Base-by-base conservation (phyloP, 2,113 vertebrate species). In the Capreolus pygargus region DNA sequence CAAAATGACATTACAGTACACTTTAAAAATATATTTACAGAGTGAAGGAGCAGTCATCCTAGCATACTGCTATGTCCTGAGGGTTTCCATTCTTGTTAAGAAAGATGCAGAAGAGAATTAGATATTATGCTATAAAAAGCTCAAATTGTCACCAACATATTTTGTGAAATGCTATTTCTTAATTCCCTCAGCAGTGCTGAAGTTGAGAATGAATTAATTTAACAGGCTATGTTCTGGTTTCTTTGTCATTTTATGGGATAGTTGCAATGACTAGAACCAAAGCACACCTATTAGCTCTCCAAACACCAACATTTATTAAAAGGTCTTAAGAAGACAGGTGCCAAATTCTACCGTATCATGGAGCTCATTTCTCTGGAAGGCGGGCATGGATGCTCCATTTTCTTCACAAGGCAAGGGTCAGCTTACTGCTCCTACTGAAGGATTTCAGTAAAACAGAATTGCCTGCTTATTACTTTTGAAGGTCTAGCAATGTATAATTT, bases 1-100 rank as follows among this genome's bases (percentile, higher is more conserved):
- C 98, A 98, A 98, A 98, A 97, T 97, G 97, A 98, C 96, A 98
- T 98, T 95, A 96, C 0, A 89, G 70, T 67, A 92, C 86, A 94
- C 47, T 97, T 97, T 8, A 60, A 94, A 97, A 97, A 95, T 94
- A 91, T 97, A 97, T 97, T 98, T 98, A 97, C 96, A 97, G 86
- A 98, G 93, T 33, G 96, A 96, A 97, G 95, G 89, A 95, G 93
- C 91, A 97, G 83, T 50, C 93, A 85, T 91, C 27, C 55, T 61
- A 45, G 91, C 93, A 45, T 55, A 78, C 23, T 57, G 27, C 57
- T 27, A 12, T 95, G 89, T 97, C 98, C 95, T 57, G 96, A 95
- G 97, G 95, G 96, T 39, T 52, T 95, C 78, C 47, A 45, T 91
- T 94, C 96, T 82, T 84, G 6, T n/a, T n/a, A 67, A 95, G 58